Conservation (phyloP, 53 echinoderm and acorn worm genomes). For the Antedon mediterranea region DNA sequence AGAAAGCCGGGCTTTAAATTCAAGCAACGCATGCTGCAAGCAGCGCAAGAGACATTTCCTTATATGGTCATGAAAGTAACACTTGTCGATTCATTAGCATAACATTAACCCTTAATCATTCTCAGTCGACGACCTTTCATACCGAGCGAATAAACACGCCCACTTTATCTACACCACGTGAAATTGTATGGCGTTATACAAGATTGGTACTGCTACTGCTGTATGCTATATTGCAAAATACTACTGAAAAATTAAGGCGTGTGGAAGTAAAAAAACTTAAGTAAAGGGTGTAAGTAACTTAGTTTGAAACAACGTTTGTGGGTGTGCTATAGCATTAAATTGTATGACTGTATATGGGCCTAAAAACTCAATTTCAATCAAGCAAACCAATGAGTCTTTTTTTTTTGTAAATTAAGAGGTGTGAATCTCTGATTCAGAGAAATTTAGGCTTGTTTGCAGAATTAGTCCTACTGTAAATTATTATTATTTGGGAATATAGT, state of each 20-base stretch:
- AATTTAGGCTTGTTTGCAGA: too few relatives aligned
- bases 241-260: background rate
- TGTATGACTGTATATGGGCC: background rate
- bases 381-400: too few relatives aligned
- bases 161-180: background rate
- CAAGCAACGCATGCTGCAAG: slow-evolving; percentile 1
- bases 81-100: slow-evolving; percentile 1
- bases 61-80: background rate
- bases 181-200: background rate
- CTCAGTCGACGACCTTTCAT: background rate
- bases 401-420: too few relatives aligned
- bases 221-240: background rate
- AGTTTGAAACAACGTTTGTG: background rate
- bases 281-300: background rate
- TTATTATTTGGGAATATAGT: too few relatives aligned
- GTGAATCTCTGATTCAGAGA: too few relatives aligned
- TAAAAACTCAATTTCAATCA: too few relatives aligned
- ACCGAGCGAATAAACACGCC: background rate
- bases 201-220: background rate
- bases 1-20: background rate
- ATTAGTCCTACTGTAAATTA: too few relatives aligned
- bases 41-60: background rate
- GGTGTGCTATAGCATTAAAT: background rate
- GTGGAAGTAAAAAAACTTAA: background rate
- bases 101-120: background rate